phyloP scores from a whole-genome alignment of 2,888 invertebrate genomes.

The Lasioglossum villosulum region DNA sequence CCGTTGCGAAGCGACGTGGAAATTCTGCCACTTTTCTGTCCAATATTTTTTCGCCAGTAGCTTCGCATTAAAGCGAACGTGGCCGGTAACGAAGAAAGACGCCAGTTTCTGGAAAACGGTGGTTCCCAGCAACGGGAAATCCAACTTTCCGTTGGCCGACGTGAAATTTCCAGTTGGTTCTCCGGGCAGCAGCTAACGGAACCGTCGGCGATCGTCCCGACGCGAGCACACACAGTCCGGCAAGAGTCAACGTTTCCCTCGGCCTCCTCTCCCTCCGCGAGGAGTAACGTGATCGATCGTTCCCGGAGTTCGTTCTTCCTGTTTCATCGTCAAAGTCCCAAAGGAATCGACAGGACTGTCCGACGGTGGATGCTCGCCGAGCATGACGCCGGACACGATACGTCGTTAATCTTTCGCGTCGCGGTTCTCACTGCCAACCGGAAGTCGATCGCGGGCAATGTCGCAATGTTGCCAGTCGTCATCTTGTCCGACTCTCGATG shows the following conservation, averaged over 20 bases:
- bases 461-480: constrained; percentile 63
- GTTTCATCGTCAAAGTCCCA: constrained; percentile 56
- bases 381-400: constrained; percentile 67
- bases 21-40: neutral
- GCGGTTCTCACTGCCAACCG: constrained; percentile 60
- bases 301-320: constrained; percentile 29
- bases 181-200: neutral
- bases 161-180: constrained; percentile 17
- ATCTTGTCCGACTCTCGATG: constrained; percentile 57
- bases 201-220: constrained; percentile 40
- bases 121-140: neutral
- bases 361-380: constrained; percentile 52
- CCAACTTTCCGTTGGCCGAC: constrained; percentile 1
- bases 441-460: constrained; percentile 64
- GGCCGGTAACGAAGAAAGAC: neutral
- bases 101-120: neutral
- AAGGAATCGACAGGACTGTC: constrained; percentile 65
- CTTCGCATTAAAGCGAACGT: neutral
- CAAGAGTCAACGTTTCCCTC: constrained; percentile 27
- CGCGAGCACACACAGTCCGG: neutral
- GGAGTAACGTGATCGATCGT: constrained; percentile 60
- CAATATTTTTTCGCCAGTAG: neutral
- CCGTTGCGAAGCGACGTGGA: neutral
- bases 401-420: constrained; percentile 70
- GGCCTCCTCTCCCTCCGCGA: neutral